phyloP scores from a whole-genome alignment of 2,113 vertebrate species.

The Forbesichthys agassizii region DNA sequence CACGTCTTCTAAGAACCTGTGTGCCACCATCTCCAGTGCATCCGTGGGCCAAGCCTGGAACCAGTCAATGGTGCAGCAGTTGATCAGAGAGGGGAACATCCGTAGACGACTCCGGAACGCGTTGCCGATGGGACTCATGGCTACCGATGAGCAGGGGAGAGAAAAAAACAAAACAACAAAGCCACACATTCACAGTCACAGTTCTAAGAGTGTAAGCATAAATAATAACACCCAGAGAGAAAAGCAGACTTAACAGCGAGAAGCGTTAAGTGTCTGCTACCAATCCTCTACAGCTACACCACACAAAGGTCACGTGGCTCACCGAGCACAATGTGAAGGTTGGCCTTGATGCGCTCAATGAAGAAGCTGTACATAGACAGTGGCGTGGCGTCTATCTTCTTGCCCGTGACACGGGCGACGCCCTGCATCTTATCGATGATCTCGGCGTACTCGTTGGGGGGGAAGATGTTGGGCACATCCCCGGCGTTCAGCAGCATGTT shows the following conservation, averaged over 20 bases:
- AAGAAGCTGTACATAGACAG: conserved; percentile 91
- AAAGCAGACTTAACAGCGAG: no score
- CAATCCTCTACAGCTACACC: no score
- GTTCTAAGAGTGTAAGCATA: no score
- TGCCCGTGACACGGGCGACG: conserved; percentile 79
- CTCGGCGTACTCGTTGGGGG: conserved; percentile 86
- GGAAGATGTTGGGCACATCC: conserved; percentile 91
- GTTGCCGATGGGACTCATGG: conserved; percentile 93
- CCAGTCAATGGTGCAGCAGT: conserved; percentile 96
- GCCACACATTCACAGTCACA: neutral
- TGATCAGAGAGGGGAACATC: conserved; percentile 94
- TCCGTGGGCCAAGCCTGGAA: conserved; percentile 92
- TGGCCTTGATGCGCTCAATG: conserved; percentile 86
- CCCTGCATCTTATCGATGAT: conserved; percentile 87
- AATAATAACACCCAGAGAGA: no score
- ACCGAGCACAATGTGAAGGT: conserved; percentile 91
- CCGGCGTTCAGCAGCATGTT: conserved; percentile 91
- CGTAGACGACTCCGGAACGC: conserved; percentile 89
- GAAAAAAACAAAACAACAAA: neutral
- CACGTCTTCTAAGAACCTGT: conserved; percentile 90
- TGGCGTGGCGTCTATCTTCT: conserved; percentile 82
- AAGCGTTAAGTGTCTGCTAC: no score
- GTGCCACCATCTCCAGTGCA: conserved; percentile 91
- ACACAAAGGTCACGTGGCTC: conserved; percentile 30
- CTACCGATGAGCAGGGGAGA: conserved; percentile 59